These are phyloP conservation scores for Dendrophyllia cribrosa DNA, from an alignment of 64 coral and sea anemone species.

Conservation along the genomic window DNA sequence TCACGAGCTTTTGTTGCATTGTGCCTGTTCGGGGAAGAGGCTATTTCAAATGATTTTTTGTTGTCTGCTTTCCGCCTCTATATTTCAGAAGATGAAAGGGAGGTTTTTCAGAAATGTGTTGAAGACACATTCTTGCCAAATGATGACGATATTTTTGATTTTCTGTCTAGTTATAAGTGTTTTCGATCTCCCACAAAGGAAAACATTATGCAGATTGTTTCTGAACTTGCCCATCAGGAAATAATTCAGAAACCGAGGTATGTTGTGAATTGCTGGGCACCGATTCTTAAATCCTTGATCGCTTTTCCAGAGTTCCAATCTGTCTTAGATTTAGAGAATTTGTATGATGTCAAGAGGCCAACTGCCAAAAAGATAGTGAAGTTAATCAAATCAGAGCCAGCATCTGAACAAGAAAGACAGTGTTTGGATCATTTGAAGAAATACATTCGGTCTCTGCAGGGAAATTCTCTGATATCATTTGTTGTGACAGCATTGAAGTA, in stretches of 20 bases:
- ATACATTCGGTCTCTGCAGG: conserved; percentile 66
- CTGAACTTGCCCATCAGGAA: conserved; percentile 77
- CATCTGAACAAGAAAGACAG: conserved; percentile 45
- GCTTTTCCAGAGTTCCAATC: conserved; percentile 60
- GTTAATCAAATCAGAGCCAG: no score
- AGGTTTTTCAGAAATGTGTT: no score
- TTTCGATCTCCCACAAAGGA: conserved; percentile 24
- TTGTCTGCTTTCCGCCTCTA: no score
- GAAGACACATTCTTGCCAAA: conserved; percentile 34
- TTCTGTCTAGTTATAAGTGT: conserved; percentile 64
- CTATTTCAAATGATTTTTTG: no score
- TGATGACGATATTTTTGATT: no score
- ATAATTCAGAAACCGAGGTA: conserved; percentile 64
- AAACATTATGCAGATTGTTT: conserved; percentile 52
- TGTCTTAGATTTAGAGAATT: conserved; percentile 44
- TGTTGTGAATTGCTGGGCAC: conserved; percentile 69
- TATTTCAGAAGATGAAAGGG: no score
- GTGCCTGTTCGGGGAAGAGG: conserved; percentile 61
- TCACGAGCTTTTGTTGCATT: no score
- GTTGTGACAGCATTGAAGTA: conserved; percentile 57
- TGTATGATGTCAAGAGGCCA: conserved; percentile 70
- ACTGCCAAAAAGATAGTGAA: conserved; percentile 73
- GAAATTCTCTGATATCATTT: conserved; percentile 53
- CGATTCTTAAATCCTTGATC: conserved; percentile 48
- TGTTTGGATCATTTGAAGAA: conserved; percentile 69